These are phyloP conservation scores for Spinibarbus caldwelli DNA, from an alignment of 2,797 vertebrate species.

Conservation along the genomic window DNA sequence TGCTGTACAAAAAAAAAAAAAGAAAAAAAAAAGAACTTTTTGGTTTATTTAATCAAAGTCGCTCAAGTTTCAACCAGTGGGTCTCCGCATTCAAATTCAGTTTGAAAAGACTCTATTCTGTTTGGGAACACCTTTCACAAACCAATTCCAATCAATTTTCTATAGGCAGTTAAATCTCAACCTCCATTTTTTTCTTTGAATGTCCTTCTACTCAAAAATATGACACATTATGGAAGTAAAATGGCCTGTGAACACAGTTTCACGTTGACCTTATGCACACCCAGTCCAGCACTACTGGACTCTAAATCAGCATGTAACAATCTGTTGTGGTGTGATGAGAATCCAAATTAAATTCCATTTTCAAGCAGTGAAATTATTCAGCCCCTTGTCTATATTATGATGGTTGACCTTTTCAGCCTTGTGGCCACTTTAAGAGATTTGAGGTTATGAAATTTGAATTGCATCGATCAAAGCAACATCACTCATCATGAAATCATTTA, in stretches of 20 bases:
- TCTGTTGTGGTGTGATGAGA: slow-evolving; percentile 23
- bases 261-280: neutral
- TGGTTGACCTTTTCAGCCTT: slow-evolving; percentile 23
- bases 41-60: too few relatives aligned
- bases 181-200: neutral
- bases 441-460: slow-evolving; percentile 27
- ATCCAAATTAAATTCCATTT: slow-evolving; percentile 25
- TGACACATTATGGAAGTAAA: neutral
- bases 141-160: neutral
- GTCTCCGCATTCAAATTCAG: neutral
- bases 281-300: neutral
- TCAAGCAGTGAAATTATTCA: slow-evolving; percentile 14
- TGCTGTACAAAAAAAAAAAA: too few relatives aligned
- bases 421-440: slow-evolving; percentile 31
- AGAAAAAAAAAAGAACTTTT: too few relatives aligned
- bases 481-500: slow-evolving; percentile 42
- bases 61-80: neutral
- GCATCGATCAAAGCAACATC: slow-evolving; percentile 40
- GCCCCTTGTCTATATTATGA: slow-evolving; percentile 15
- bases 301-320: slow-evolving; percentile 3
- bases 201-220: neutral
- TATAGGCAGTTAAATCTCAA: neutral
- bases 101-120: neutral
- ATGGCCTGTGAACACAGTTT: neutral
- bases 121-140: neutral